Evolutionary conservation across 2,888 invertebrate genomes (phyloP), one percentile per base, ranked within the genome.

Genomic region (Drosophila hamatofila): DNA sequence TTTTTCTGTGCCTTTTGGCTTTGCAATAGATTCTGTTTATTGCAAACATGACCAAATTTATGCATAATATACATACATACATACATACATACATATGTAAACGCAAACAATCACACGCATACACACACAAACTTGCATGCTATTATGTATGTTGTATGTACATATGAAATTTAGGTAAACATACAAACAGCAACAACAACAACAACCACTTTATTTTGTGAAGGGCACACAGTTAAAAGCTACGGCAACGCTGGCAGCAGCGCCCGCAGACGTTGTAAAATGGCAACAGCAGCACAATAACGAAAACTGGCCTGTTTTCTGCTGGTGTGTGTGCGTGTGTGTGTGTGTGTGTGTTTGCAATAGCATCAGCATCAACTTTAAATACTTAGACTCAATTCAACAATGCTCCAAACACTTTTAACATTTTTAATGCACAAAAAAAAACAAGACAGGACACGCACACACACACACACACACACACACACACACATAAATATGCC

Each of bases 391-490:
- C 69, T 69, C 68, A 71, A 67, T 73, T 57, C 58, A 76, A 76
- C 75, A 73, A 73, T 78, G 68, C 78, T 73, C 59, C 73, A 71
- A 74, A 65, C 59, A 61, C 80, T 81, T n/a, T n/a, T n/a, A n/a
- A n/a, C 75, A 81, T 72, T 83, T 80, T 81, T 67, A 75, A 81
- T 83, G 85, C 83, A 88, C 59, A 67, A 77, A 70, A 64, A 65
- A 68, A 64, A 69, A 65, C 71, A 60, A 57, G 62, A 57, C 56
- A 62, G 44, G 60, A 62, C 59, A 64, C 44, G 27, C 63, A 51
- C 56, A 62, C 51, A 41, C 14, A 58, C 27, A 49, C 25, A 37
- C 21, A 60, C 23, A 49, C 18, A 44, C 12, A 48, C 35, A 51
- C 14, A 66, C 12, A 35, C 49, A 54, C 39, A 58, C 27, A 55